Evolutionary conservation across 2,113 vertebrate genomes (phyloP).

Genomic region (Azemiops feae): DNA sequence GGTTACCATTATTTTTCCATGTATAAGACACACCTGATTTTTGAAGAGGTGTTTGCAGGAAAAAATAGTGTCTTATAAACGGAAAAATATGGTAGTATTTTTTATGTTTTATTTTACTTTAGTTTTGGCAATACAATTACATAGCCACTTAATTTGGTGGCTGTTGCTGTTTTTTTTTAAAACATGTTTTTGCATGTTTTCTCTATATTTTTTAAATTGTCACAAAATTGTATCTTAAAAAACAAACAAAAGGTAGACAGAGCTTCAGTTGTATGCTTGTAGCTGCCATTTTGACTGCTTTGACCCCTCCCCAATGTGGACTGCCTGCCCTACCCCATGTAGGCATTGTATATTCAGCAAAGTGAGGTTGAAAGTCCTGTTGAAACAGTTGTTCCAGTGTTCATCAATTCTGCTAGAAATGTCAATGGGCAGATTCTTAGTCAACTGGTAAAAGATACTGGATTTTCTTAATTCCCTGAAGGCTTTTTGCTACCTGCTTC

Average conservation of each 20-base stretch:
- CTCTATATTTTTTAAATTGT: neutral
- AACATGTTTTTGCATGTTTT: neutral
- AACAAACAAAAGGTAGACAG: neutral
- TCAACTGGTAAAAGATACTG: neutral
- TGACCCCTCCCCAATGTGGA: neutral
- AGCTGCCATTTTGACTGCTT: neutral
- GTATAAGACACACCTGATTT: no score
- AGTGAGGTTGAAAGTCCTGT: neutral
- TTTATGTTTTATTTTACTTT: neutral
- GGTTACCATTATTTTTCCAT: no score
- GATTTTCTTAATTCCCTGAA: neutral
- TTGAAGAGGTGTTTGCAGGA: no score
- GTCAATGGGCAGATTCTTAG: neutral
- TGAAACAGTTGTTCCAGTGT: neutral
- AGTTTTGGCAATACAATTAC: neutral
- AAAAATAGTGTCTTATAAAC: no score
- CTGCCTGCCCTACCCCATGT: neutral
- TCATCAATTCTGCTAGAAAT: neutral
- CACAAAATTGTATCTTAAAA: neutral
- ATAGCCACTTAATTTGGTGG: neutral
- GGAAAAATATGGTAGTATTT: neutral
- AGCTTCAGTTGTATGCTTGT: neutral
- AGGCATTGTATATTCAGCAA: neutral
- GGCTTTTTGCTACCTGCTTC: neutral
- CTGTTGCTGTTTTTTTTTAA: neutral